Evolutionary conservation across 2,888 invertebrate species (phyloP), one percentile per base, ranked within the genome.

Genomic region (Tholera decimalis): DNA sequence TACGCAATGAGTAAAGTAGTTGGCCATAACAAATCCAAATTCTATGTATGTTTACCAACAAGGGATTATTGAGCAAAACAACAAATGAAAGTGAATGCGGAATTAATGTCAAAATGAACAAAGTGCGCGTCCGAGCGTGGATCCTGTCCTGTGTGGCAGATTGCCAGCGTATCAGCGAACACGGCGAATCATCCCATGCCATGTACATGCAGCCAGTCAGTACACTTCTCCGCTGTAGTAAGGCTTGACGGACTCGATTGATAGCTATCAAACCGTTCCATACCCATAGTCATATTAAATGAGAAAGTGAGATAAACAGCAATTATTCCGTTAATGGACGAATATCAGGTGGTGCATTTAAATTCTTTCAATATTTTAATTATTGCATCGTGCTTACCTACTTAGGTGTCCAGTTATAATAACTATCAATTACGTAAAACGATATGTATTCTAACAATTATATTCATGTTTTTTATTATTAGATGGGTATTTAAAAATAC

Each of bases 51-150:
- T 83, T 80, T 80, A 80, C 76, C 76, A 79, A 79, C 73, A 80
- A 77, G 66, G 35, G 54, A 53, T 70, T 51, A 63, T 60, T 77
- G 61, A 84, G 82, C 88, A 84, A 88, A 58, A 84, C 84, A 82
- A 86, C 86, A 83, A 88, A 90, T 86, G 91, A 95, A 93, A 94
- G 92, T 90, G 91, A 92, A 88, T 84, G 88, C 88, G 87, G 88
- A 85, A 86, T 87, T 84, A 80, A 85, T 88, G 85, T 85, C 81
- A 81, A 85, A 84, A 80, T 80, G 83, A 76, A 94, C 93, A 95
- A 94, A 91, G 90, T 69, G 87, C 85, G 91, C 94, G 91, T 86
- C 91, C 85, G 84, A 94, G 85, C 95, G 89, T 92, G 82, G 70
- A 88, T 95, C 95, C 95, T 91, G 89, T 85, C 94, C 94, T 89